Evolutionary conservation across 2,113 vertebrate genomes (phyloP).

Genomic region (Gadus chalcogrammus): DNA sequence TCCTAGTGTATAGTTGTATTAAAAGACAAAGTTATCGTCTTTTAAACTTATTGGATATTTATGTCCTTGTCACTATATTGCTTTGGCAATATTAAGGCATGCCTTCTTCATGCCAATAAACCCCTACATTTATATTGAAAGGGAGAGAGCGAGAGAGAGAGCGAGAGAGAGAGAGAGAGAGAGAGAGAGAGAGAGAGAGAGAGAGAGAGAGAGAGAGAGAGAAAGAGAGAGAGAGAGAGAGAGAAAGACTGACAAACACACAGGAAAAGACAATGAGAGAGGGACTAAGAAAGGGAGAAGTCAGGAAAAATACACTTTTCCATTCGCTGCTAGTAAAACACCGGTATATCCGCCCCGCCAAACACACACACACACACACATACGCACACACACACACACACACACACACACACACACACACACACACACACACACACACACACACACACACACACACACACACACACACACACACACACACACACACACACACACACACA

Average conservation of each 20-base stretch:
- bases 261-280: not conserved
- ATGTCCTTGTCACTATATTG: no score
- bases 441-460: constrained; percentile 1
- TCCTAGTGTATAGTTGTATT: no score
- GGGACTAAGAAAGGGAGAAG: not conserved
- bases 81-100: not conserved
- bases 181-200: not conserved
- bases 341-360: not conserved
- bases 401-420: constrained; percentile 14
- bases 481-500: constrained; percentile 16
- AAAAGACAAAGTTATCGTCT: no score
- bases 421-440: not conserved
- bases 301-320: not conserved
- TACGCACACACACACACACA: constrained; percentile 12
- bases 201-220: not conserved
- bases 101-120: no score
- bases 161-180: constrained; percentile 29
- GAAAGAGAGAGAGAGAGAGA: not conserved
- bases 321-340: constrained; percentile 12
- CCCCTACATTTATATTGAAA: no score
- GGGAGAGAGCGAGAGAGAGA: constrained; percentile 4
- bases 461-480: constrained; percentile 14
- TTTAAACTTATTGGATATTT: no score
- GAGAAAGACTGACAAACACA: constrained; percentile 1
- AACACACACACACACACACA: constrained; percentile 7